Evolutionary conservation across 2,797 vertebrate genomes (phyloP).

Genomic region (Melanotaenia pygmaea): DNA sequence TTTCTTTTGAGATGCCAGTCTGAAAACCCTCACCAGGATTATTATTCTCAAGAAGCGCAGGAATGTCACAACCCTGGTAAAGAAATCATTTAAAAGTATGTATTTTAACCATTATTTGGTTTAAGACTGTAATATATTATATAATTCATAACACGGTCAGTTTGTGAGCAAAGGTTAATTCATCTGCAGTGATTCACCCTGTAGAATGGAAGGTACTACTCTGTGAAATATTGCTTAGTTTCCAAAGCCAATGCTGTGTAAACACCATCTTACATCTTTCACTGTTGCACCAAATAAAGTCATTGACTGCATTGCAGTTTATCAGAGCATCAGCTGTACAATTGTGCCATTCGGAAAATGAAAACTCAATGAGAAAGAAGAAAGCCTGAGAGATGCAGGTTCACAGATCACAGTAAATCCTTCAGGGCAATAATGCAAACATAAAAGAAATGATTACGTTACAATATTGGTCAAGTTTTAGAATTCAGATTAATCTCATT

Average conservation of each 20-base stretch:
- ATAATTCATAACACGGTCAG: no score
- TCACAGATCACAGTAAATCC: not conserved
- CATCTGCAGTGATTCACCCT: no score
- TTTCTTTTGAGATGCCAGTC: conserved; percentile 89
- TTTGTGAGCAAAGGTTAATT: no score
- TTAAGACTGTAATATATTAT: not conserved
- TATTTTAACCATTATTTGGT: not conserved
- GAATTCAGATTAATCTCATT: no score
- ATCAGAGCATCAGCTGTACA: no score
- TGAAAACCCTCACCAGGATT: conserved; percentile 90
- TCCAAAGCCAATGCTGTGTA: not conserved
- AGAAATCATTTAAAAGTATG: not conserved
- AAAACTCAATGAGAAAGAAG: no score
- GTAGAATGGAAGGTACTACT: no score
- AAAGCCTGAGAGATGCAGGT: no score
- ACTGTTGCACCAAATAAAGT: not conserved
- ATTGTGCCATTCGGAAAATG: no score
- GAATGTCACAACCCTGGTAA: conserved; percentile 84
- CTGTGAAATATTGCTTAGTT: not conserved
- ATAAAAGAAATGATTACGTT: no score
- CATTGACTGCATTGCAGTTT: not conserved
- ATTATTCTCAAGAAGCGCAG: conserved; percentile 88
- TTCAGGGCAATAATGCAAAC: no score
- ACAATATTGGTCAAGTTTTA: no score
- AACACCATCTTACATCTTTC: not conserved